Conservation (phyloP, 35 echinoderm and acorn worm genomes). For the Apostichopus parvimensis region DNA sequence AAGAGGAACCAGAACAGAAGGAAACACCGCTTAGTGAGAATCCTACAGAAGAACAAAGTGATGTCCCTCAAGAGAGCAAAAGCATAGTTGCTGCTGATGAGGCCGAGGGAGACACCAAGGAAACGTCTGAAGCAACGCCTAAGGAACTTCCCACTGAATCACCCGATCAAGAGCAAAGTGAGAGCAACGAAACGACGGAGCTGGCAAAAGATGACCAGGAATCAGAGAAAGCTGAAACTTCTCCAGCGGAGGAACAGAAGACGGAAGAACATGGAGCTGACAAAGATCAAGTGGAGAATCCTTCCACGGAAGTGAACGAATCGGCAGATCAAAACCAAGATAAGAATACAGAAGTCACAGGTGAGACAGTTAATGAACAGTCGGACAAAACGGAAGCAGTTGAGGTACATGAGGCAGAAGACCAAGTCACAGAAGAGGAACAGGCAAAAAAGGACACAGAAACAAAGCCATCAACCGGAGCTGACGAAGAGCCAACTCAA, state of each 20-base stretch:
- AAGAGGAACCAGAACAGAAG: background rate
- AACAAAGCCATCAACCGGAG: background rate
- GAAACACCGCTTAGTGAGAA: background rate
- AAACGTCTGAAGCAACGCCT: background rate
- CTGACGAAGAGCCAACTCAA: background rate
- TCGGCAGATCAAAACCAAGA: background rate
- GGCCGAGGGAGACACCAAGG: background rate
- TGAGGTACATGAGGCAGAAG: background rate
- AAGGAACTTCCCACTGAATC: background rate
- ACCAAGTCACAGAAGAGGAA: background rate
- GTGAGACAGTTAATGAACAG: background rate
- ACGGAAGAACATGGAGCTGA: background rate
- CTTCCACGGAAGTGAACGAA: background rate
- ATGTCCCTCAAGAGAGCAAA: background rate
- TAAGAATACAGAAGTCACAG: background rate
- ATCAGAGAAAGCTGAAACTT: background rate
- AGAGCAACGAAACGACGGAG: background rate
- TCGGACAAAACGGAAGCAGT: background rate
- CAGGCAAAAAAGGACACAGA: background rate
- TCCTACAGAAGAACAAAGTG: background rate
- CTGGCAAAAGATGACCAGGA: background rate
- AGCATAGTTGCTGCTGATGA: background rate
- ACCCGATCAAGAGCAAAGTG: background rate
- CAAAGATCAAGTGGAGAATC: background rate
- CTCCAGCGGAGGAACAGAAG: background rate